These are phyloP conservation scores for Grapholita molesta DNA, from an alignment of 1,140 invertebrate species.

Conservation along the genomic window DNA sequence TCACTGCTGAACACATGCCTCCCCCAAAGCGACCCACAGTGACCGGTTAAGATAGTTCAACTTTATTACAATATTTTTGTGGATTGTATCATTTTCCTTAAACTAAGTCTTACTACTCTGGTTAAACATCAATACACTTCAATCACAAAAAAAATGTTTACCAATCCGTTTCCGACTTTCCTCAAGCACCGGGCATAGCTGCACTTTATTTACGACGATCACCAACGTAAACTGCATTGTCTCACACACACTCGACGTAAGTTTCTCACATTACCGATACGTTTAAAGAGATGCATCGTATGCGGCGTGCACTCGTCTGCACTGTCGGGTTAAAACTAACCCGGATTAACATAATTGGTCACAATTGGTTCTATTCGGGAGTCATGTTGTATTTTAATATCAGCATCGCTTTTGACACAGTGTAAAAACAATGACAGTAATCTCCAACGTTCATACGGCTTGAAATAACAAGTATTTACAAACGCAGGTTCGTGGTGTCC, in stretches of 20 bases:
- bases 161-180: slow-evolving; percentile 59
- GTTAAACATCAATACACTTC: neutral
- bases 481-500: neutral
- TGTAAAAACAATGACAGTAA: neutral
- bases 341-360: slow-evolving; percentile 63
- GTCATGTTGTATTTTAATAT: slow-evolving; percentile 48
- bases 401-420: slow-evolving; percentile 35
- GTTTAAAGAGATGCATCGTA: slow-evolving; percentile 62
- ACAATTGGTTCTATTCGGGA: slow-evolving; percentile 54
- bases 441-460: too few relatives aligned
- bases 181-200: slow-evolving; percentile 62
- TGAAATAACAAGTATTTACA: neutral
- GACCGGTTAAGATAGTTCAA: too few relatives aligned
- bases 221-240: slow-evolving; percentile 73
- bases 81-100: too few relatives aligned
- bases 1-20: too few relatives aligned
- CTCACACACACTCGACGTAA: slow-evolving; percentile 41
- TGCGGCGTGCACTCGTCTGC: slow-evolving; percentile 51
- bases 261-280: slow-evolving; percentile 53
- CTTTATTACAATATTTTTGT: too few relatives aligned
- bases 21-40: too few relatives aligned
- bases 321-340: slow-evolving; percentile 64
- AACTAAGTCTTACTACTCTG: too few relatives aligned
- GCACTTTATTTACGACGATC: slow-evolving; percentile 68
- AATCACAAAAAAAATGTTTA: slow-evolving; percentile 26